phyloP scores from a whole-genome alignment of 2,888 invertebrate genomes.

The Chelonus formosanus region DNA sequence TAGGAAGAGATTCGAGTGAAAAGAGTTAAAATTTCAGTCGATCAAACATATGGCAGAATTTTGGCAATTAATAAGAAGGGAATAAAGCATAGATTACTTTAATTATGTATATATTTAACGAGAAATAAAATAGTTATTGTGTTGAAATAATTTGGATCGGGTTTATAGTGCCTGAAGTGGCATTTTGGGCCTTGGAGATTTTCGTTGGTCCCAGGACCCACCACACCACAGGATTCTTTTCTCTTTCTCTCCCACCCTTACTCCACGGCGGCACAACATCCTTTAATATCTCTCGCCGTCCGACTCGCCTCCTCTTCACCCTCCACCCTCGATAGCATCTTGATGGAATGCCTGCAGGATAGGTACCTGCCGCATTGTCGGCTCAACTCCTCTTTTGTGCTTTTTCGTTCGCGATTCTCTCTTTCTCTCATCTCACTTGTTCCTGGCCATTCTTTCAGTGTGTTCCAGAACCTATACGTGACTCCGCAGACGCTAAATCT shows the following conservation, averaged over 20 bases:
- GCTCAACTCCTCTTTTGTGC: constrained; percentile 38
- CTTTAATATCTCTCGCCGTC: constrained; percentile 58
- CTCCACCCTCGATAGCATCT: constrained; percentile 57
- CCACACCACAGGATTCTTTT: constrained; percentile 48
- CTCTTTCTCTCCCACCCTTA: constrained; percentile 26
- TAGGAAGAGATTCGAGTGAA: too few relatives aligned
- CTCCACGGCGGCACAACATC: constrained; percentile 52
- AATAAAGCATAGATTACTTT: too few relatives aligned
- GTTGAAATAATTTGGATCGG: background rate
- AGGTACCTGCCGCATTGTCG: constrained; percentile 61
- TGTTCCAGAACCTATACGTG: constrained; percentile 33
- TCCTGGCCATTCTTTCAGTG: constrained; percentile 26
- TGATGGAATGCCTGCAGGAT: constrained; percentile 62
- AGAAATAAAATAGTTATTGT: background rate
- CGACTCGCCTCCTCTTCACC: constrained; percentile 42
- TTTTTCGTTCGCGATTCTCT: constrained; percentile 41
- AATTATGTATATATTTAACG: background rate
- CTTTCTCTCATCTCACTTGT: constrained; percentile 29
- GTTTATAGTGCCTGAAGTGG: constrained; percentile 1
- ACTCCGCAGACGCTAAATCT: constrained; percentile 19
- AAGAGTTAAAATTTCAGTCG: too few relatives aligned
- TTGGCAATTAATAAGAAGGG: too few relatives aligned
- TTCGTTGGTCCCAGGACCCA: constrained; percentile 47
- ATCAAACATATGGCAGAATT: too few relatives aligned
- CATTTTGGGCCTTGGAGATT: constrained; percentile 23